Conservation (phyloP, 2,113 vertebrate species). For the Pleuronectes platessa region DNA sequence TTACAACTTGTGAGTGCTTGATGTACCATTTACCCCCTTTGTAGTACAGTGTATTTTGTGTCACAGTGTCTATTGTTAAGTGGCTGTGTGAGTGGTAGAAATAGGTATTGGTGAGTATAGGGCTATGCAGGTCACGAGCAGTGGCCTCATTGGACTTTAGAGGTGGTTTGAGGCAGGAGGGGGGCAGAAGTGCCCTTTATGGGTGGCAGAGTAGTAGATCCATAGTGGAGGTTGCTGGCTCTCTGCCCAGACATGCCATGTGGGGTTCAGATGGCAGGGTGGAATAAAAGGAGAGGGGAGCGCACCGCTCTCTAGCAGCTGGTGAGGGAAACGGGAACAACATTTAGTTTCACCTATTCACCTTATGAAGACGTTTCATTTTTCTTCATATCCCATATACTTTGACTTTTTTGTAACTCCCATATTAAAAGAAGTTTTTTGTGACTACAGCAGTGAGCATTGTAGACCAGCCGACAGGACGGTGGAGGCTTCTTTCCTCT, state of each 20-base stretch:
- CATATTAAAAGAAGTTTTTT: conserved; percentile 15
- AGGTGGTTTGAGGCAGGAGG: conserved; percentile 73
- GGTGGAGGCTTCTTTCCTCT: conserved; percentile 38
- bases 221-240: conserved; percentile 81
- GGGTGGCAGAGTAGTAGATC: conserved; percentile 78
- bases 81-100: conserved; percentile 17
- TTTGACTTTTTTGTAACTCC: conserved; percentile 4
- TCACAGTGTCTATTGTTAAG: conserved; percentile 5
- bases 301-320: conserved; percentile 67
- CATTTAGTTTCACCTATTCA: conserved; percentile 31
- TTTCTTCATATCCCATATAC: neutral
- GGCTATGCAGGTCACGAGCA: conserved; percentile 33
- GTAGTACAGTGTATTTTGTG: neutral
- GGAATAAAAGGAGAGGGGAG: conserved; percentile 85
- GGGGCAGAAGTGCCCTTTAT: conserved; percentile 80
- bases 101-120: conserved; percentile 6
- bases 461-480: conserved; percentile 28
- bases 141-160: conserved; percentile 46
- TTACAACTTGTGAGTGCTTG: neutral
- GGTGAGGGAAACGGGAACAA: conserved; percentile 31
- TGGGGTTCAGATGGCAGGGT: conserved; percentile 88
- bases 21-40: conserved; percentile 8
- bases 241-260: conserved; percentile 86
- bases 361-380: conserved; percentile 13
- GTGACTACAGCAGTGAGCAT: conserved; percentile 18